These are phyloP conservation scores for Symphodus melops DNA, from an alignment of 2,113 vertebrate species.

Conservation along the genomic window DNA sequence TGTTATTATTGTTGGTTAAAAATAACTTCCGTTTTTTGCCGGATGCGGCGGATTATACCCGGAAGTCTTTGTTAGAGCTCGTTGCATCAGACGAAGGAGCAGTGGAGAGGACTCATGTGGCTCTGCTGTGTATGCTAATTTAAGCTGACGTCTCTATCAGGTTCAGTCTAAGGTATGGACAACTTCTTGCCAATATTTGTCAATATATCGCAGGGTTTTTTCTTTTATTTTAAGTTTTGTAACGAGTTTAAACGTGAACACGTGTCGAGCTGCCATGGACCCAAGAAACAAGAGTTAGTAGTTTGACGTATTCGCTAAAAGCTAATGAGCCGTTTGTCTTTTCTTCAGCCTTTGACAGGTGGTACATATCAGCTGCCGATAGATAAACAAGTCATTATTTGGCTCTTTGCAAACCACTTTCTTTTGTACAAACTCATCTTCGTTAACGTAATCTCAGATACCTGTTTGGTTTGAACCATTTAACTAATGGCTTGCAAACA, in stretches of 20 bases:
- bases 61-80: conserved; percentile 41
- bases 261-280: neutral
- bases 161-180: conserved; percentile 68
- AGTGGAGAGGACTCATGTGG: conserved; percentile 39
- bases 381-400: neutral
- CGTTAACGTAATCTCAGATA: neutral
- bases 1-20: neutral
- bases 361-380: neutral
- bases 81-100: conserved; percentile 81
- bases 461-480: neutral
- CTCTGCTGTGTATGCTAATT: conserved; percentile 8
- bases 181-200: rapidly evolving
- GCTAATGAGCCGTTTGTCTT: conserved; percentile 43
- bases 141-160: conserved; percentile 59
- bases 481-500: neutral
- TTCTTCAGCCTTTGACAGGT: conserved; percentile 55
- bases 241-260: neutral
- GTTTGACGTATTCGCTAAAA: conserved; percentile 30
- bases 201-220: neutral
- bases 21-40: conserved; percentile 35
- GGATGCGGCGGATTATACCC: conserved; percentile 49
- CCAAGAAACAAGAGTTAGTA: neutral
- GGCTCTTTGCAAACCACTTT: neutral
- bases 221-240: neutral
- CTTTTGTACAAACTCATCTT: neutral